Percentiles rank a stretch among this genome's conserved stretches.
These are phyloP conservation scores for Leuctra nigra DNA, from an alignment of 2,888 invertebrate species.

Conservation along the genomic window DNA sequence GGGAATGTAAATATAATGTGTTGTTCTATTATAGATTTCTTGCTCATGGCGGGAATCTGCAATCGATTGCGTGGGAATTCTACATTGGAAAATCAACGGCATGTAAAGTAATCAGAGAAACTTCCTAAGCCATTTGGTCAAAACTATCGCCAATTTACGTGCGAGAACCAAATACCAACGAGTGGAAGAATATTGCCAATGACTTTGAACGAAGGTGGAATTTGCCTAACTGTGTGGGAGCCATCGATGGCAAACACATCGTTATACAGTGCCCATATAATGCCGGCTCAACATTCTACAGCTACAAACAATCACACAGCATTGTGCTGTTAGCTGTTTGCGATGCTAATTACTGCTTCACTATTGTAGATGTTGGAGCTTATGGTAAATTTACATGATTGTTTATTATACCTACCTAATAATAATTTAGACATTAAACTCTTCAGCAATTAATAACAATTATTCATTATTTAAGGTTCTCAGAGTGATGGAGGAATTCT, in stretches of 20 bases:
- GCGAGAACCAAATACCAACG: neutral
- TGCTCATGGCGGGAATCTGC: neutral
- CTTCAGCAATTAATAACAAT: neutral
- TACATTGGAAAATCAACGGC: neutral
- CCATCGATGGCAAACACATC: slow-evolving; percentile 37
- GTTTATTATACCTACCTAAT: neutral
- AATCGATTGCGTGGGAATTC: neutral
- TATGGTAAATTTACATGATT: slow-evolving; percentile 1
- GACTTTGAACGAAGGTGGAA: slow-evolving; percentile 34
- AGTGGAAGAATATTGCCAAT: slow-evolving; percentile 18
- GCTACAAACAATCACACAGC: slow-evolving; percentile 36
- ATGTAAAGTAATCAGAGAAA: neutral
- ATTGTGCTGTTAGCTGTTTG: slow-evolving; percentile 29
- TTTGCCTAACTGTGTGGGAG: slow-evolving; percentile 35
- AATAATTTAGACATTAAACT: neutral
- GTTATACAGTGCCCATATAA: slow-evolving; percentile 33
- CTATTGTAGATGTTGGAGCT: slow-evolving; percentile 13
- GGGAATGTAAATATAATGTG: too few species aligned
- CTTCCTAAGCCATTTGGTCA: neutral
- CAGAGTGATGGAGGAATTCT: slow-evolving; percentile 14
- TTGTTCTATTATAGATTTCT: too few species aligned
- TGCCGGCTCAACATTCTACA: slow-evolving; percentile 33
- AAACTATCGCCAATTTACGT: neutral
- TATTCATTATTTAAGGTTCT: neutral
- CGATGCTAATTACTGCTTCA: slow-evolving; percentile 16